These are phyloP conservation scores for Barnardius zonarius DNA, from an alignment of 2,113 vertebrate species.

Conservation along the genomic window DNA sequence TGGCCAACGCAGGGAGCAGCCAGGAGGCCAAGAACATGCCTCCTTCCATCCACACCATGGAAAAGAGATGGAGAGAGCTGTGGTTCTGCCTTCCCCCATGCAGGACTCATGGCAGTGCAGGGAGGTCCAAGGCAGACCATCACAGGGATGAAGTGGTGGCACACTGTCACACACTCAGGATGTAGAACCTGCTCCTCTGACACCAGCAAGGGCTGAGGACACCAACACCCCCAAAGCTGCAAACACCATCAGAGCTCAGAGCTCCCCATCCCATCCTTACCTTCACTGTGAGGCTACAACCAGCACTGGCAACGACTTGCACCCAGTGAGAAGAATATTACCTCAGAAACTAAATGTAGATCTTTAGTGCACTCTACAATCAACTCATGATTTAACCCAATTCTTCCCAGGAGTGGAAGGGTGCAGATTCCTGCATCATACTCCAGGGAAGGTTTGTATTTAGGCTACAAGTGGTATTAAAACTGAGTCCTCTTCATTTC, in stretches of 20 bases:
- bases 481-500: not conserved
- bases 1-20: not conserved
- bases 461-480: not conserved
- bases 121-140: not conserved
- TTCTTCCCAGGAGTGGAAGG: not conserved
- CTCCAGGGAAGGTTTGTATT: not conserved
- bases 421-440: not conserved
- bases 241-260: not conserved
- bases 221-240: accelerated
- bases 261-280: not conserved
- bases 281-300: not conserved
- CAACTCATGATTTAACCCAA: not conserved
- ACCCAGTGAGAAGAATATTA: not conserved
- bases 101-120: not conserved
- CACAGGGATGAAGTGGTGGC: accelerated
- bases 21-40: not conserved
- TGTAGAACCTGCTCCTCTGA: not conserved
- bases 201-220: not conserved
- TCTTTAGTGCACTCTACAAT: not conserved
- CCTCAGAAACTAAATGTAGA: not conserved
- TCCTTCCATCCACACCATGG: not conserved
- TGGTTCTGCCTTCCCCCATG: not conserved
- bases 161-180: accelerated
- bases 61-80: not conserved
- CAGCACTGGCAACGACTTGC: not conserved